Conservation (phyloP, 2,113 vertebrate genomes). For the Prionailurus viverrinus region DNA sequence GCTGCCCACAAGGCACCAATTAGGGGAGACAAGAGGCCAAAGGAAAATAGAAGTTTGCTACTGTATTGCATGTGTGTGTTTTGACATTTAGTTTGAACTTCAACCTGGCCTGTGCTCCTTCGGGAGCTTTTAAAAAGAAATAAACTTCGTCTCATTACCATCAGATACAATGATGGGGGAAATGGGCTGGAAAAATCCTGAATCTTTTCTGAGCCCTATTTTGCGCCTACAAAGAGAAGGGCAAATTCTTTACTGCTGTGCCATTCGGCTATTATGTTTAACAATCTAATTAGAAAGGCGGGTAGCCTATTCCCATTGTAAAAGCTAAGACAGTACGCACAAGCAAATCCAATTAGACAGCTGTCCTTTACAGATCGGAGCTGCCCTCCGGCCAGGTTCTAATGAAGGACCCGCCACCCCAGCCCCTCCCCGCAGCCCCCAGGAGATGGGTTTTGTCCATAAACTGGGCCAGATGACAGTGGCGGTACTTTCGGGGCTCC, state of each 20-base stretch:
- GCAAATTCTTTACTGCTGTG: conserved; percentile 89
- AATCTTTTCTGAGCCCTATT: conserved; percentile 87
- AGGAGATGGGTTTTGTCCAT: conserved; percentile 83
- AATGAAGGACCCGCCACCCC: conserved; percentile 83
- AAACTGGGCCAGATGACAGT: conserved; percentile 82
- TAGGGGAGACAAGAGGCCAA: conserved; percentile 84
- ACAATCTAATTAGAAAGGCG: conserved; percentile 92
- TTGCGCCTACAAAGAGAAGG: conserved; percentile 87
- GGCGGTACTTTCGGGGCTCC: not conserved
- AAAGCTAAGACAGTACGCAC: conserved; percentile 87
- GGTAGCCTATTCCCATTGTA: conserved; percentile 88
- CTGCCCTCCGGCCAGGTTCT: conserved; percentile 87
- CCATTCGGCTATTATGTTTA: conserved; percentile 89
- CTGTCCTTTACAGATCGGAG: conserved; percentile 87
- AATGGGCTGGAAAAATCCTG: conserved; percentile 89
- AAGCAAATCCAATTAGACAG: conserved; percentile 92
- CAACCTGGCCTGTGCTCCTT: conserved; percentile 85
- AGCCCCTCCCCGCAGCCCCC: not conserved
- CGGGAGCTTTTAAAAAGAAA: conserved; percentile 86
- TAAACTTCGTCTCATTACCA: conserved; percentile 87
- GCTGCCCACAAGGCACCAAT: conserved; percentile 85
- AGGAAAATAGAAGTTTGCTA: conserved; percentile 81
- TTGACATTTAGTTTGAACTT: conserved; percentile 88
- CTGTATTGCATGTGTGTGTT: conserved; percentile 84
- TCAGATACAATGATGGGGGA: conserved; percentile 87